phyloP scores from a whole-genome alignment of 2,113 vertebrate species.

The Sinocyclocheilus rhinocerous region DNA sequence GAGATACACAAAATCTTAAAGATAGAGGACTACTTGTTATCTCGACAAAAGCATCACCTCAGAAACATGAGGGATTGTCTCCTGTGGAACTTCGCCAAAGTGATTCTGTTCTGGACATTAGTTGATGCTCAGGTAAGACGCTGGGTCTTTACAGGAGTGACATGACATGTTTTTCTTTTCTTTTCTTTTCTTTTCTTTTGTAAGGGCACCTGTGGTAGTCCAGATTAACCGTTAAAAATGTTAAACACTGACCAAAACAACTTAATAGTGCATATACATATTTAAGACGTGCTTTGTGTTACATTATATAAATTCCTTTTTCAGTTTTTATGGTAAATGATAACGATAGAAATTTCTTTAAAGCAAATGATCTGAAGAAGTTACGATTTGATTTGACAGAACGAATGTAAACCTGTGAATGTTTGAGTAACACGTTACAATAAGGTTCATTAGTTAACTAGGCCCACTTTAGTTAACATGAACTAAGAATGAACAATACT shows the following conservation, averaged over 20 bases:
- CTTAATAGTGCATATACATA: too few species aligned
- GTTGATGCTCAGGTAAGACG: slow-evolving; percentile 61
- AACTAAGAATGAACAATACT: too few species aligned
- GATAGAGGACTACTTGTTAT: background rate
- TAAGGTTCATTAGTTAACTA: too few species aligned
- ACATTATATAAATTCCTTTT: too few species aligned
- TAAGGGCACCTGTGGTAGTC: too few species aligned
- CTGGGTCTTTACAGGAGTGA: background rate
- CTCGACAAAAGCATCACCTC: background rate
- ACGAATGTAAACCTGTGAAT: background rate
- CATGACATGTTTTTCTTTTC: background rate
- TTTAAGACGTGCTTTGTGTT: background rate
- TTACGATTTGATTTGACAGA: background rate
- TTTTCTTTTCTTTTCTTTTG: too few species aligned
- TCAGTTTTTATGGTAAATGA: background rate
- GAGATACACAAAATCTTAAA: background rate
- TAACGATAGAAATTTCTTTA: background rate
- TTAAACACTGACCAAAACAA: too few species aligned
- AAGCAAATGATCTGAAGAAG: background rate
- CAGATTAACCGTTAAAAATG: too few species aligned
- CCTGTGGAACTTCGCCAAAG: slow-evolving; percentile 51
- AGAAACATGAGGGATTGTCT: slow-evolving; percentile 46
- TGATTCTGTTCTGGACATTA: slow-evolving; percentile 56
- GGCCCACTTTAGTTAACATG: too few species aligned
- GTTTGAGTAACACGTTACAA: too few species aligned